These are phyloP conservation scores for Anneissia japonica DNA, from an alignment of 35 echinoderm and acorn worm species.

Conservation along the genomic window DNA sequence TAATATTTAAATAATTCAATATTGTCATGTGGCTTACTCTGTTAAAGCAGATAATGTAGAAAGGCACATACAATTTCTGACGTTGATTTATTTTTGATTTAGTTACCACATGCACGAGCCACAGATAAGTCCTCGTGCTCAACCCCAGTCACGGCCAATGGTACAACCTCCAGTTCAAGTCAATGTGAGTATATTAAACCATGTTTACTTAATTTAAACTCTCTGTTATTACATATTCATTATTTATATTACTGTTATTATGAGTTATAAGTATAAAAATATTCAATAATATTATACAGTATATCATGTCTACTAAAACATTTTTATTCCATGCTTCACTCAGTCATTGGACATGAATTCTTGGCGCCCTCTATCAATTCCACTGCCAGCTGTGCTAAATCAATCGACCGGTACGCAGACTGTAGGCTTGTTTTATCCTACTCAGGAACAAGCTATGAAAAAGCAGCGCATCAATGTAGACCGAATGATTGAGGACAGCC, in stretches of 20 bases:
- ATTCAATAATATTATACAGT: too few relatives aligned
- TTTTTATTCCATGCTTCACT: too few relatives aligned
- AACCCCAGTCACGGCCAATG: slow-evolving; percentile 18
- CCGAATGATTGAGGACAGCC: slow-evolving; percentile 44
- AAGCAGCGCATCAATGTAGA: slow-evolving; percentile 57
- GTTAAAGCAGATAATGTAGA: too few relatives aligned
- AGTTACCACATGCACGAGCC: slow-evolving; percentile 93
- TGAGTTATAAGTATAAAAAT: too few relatives aligned
- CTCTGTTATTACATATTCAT: too few relatives aligned
- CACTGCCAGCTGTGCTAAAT: slow-evolving; percentile 87
- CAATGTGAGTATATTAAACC: slow-evolving; percentile 43
- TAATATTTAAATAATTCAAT: neutral
- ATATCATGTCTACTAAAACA: too few relatives aligned
- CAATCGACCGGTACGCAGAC: slow-evolving; percentile 87
- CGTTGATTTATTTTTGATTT: neutral
- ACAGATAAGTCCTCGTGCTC: slow-evolving; percentile 28
- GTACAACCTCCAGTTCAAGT: slow-evolving; percentile 58
- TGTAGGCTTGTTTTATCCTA: slow-evolving; percentile 92
- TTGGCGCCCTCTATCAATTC: slow-evolving; percentile 59
- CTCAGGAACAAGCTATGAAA: slow-evolving; percentile 74
- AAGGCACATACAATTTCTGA: neutral
- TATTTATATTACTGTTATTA: too few relatives aligned
- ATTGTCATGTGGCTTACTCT: neutral
- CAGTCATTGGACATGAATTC: slow-evolving; percentile 16
- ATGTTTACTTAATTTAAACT: too few relatives aligned